Evolutionary conservation across 2,888 invertebrate species (phyloP), one percentile per base, ranked within the genome.

Genomic region (Drosophila nr. perissopoda): DNA sequence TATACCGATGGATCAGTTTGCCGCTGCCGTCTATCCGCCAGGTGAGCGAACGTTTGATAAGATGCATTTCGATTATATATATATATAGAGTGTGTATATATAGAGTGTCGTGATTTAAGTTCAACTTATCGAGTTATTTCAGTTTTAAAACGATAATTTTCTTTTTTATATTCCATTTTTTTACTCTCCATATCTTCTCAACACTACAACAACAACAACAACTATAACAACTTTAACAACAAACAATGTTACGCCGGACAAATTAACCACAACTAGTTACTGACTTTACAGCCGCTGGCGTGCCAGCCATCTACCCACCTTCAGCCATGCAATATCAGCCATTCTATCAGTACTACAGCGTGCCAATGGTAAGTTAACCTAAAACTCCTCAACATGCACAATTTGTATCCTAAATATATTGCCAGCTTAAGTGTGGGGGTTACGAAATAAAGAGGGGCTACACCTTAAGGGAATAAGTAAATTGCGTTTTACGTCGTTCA

Each of bases 301-400:
- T 93, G 87, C 93, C 93, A 93, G 92, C 93, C 88, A 87, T 93
- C 88, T 93, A 93, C 91, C 93, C 93, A 92, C 93, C 93, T 91
- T 93, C 93, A 89, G 87, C 87, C 86, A 93, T 93, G 93, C 93
- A 93, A 92, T 93, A 93, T 92, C 93, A 93, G 91, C 93, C 93
- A 91, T 93, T 93, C 87, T 93, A 93, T 92, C 93, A 93, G 87
- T 93, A 93, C 91, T 93, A 93, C 91, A 93, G 93, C 87, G 93
- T 93, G 92, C 93, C 93, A 93, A 93, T 93, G 93, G 93, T 93
- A 79, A 92, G 89, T 88, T 38, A 10, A 4, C 4, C n/a, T 3
- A 54, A 31, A 10, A 6, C 1, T 11, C 38, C 38, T 8, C 38
- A 38, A 18, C 4, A 34, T 13, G 2, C 13, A 0, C 13, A 13